These are phyloP conservation scores for Orussus abietinus DNA, from an alignment of 1,140 invertebrate species.

Conservation along the genomic window DNA sequence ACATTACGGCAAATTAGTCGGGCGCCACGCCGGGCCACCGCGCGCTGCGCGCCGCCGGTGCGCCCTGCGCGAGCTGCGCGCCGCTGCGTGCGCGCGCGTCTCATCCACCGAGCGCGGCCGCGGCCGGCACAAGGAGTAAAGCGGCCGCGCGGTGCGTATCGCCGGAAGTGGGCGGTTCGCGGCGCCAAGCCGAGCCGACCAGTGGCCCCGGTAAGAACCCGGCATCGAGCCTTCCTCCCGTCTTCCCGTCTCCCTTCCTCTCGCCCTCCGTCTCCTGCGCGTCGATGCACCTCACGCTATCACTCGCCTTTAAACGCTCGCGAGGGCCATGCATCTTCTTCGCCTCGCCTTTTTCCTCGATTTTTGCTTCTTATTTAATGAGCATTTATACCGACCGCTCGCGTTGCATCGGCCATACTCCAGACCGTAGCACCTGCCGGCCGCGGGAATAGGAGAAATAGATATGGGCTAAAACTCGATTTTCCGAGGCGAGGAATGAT, in stretches of 20 bases:
- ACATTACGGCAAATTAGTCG: conserved; percentile 27
- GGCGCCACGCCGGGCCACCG: conserved; percentile 18
- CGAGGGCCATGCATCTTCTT: background rate
- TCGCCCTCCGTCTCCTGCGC: background rate
- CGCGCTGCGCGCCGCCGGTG: background rate
- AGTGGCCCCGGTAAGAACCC: conserved; percentile 14
- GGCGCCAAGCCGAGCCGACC: conserved; percentile 23
- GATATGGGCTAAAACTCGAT: too few relatives aligned
- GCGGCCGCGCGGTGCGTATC: conserved; percentile 18
- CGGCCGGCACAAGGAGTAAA: background rate
- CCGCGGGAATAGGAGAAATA: too few relatives aligned
- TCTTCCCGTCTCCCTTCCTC: conserved; percentile 3
- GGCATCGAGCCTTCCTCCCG: conserved; percentile 15
- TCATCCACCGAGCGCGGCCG: conserved; percentile 2
- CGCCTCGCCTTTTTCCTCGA: background rate
- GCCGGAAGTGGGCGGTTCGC: conserved; percentile 45
- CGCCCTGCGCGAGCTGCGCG: conserved; percentile 7
- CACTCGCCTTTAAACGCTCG: background rate
- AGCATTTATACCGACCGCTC: too few relatives aligned
- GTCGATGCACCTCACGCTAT: background rate
- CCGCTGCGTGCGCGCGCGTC: too few relatives aligned
- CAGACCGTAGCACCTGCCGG: too few relatives aligned
- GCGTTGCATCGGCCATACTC: too few relatives aligned
- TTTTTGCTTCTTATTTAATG: too few relatives aligned
- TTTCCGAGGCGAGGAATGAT: too few relatives aligned